These are phyloP conservation scores for Steatornis caripensis DNA, from an alignment of 2,113 vertebrate genomes.

Conservation along the genomic window DNA sequence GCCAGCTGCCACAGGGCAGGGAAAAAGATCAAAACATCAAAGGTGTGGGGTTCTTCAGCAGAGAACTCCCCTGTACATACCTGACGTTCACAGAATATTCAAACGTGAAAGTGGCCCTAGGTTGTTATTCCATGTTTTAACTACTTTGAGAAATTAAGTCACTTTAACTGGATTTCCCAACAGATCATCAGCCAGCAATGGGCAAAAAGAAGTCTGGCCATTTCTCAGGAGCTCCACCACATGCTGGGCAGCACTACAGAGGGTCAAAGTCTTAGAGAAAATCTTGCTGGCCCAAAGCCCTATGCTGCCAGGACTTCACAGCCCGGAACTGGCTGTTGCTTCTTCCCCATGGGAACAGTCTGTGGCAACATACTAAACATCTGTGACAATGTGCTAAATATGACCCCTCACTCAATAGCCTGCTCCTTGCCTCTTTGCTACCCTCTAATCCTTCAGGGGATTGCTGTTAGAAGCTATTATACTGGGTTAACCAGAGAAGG, in stretches of 20 bases:
- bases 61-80: background rate
- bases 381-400: background rate
- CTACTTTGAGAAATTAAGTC: background rate
- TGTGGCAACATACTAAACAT: background rate
- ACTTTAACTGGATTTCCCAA: background rate
- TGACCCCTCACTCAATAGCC: background rate
- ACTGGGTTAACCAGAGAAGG: background rate
- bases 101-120: background rate
- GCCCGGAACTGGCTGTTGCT: background rate
- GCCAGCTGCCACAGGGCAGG: background rate
- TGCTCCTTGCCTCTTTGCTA: background rate
- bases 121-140: background rate
- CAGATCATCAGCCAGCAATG: background rate
- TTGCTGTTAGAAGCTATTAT: background rate
- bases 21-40: accelerated
- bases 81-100: background rate
- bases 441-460: background rate
- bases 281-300: background rate
- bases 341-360: background rate
- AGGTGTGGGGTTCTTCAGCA: background rate
- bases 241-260: background rate
- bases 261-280: background rate
- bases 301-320: background rate
- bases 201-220: background rate
- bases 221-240: background rate